These are phyloP conservation scores for Pao palembangensis DNA, from an alignment of 2,113 vertebrate genomes.

Conservation along the genomic window DNA sequence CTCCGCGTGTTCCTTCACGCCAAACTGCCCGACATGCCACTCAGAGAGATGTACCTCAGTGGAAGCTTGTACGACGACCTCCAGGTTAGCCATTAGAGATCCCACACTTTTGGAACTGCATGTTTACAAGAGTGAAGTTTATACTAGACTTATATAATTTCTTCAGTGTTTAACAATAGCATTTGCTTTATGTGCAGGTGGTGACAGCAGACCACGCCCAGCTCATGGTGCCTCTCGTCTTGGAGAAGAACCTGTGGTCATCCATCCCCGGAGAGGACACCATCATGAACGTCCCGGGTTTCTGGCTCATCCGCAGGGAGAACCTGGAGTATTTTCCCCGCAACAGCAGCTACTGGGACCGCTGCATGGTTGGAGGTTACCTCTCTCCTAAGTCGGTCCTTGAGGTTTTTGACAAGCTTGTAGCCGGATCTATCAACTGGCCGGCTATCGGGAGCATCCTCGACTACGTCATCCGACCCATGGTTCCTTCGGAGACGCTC, in stretches of 20 bases:
- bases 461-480: slow-evolving; percentile 91
- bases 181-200: slow-evolving; percentile 72
- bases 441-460: slow-evolving; percentile 94
- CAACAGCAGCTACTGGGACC: slow-evolving; percentile 97
- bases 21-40: slow-evolving; percentile 95
- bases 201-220: slow-evolving; percentile 96
- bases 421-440: slow-evolving; percentile 96
- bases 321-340: slow-evolving; percentile 97
- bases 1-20: slow-evolving; percentile 89
- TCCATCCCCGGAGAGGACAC: slow-evolving; percentile 94
- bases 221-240: slow-evolving; percentile 89
- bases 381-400: slow-evolving; percentile 92
- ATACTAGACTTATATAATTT: no score
- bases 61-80: slow-evolving; percentile 95
- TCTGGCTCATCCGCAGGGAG: slow-evolving; percentile 92
- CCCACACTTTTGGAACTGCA: not conserved
- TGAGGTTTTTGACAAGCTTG: slow-evolving; percentile 89
- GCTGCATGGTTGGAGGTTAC: slow-evolving; percentile 95
- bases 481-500: slow-evolving; percentile 86
- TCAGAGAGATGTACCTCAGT: slow-evolving; percentile 96
- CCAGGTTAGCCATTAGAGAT: slow-evolving; percentile 74
- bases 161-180: no score
- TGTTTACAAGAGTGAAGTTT: not conserved
- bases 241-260: slow-evolving; percentile 96
- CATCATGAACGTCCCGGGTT: slow-evolving; percentile 95